Conservation (phyloP, 2,113 vertebrate genomes). For the Mesoclemmys tuberculata region DNA sequence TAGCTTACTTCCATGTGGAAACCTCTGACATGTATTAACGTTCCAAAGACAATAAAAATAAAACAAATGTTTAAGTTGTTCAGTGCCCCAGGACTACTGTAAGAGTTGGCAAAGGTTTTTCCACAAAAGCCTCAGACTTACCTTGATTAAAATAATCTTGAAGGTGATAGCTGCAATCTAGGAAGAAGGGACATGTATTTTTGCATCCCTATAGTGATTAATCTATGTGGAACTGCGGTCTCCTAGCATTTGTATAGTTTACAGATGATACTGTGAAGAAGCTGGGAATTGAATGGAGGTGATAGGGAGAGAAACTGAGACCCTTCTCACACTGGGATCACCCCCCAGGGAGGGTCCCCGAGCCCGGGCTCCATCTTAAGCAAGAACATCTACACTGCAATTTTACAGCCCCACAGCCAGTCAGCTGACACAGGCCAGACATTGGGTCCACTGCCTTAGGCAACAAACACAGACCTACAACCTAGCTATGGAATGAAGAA, state of each 20-base stretch:
- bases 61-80: background rate
- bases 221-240: background rate
- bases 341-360: background rate
- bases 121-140: background rate
- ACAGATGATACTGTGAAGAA: background rate
- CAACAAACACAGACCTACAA: accelerated
- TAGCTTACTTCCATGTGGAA: too few relatives aligned
- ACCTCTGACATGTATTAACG: background rate
- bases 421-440: background rate
- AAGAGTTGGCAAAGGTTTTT: background rate
- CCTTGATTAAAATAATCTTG: background rate
- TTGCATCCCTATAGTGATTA: background rate
- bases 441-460: accelerated
- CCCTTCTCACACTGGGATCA: background rate
- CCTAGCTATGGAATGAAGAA: background rate
- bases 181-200: background rate
- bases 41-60: background rate
- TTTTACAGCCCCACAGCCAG: background rate
- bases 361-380: background rate
- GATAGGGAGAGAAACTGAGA: background rate
- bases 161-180: background rate
- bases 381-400: background rate
- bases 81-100: background rate
- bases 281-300: background rate
- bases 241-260: background rate